Evolutionary conservation across 2,797 vertebrate genomes (phyloP).

Genomic region (Notamacropus eugenii): DNA sequence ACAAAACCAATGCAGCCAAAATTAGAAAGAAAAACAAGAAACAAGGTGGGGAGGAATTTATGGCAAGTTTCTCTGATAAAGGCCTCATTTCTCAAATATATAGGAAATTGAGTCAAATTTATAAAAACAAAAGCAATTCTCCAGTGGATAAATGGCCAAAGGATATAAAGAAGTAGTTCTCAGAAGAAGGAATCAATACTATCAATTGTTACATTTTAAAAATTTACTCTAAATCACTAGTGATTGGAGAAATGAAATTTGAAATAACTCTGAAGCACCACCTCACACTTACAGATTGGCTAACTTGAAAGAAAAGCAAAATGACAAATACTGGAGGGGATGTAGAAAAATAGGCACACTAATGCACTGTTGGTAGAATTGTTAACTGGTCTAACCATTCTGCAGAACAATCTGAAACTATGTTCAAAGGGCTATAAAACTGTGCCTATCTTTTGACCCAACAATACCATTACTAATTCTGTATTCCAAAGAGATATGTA

Average conservation of each 20-base stretch:
- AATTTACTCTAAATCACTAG: not conserved
- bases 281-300: not conserved
- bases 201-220: not conserved
- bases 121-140: not conserved
- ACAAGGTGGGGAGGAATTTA: not conserved
- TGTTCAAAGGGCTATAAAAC: not conserved
- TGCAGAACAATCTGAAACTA: not conserved
- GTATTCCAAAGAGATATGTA: not conserved
- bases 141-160: not conserved
- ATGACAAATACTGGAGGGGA: not conserved
- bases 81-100: not conserved
- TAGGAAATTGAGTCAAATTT: not conserved
- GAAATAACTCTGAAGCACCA: not conserved
- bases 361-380: not conserved
- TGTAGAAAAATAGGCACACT: not conserved
- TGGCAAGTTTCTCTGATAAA: not conserved
- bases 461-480: not conserved
- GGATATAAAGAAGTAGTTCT: not conserved
- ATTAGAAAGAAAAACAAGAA: not conserved
- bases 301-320: not conserved
- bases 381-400: not conserved
- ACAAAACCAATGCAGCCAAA: not conserved
- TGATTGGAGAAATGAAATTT: not conserved
- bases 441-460: not conserved
- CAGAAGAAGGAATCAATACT: not conserved